Evolutionary conservation across 2,113 vertebrate species (phyloP), one percentile per base, ranked within the genome.

Genomic region (Gobius niger): DNA sequence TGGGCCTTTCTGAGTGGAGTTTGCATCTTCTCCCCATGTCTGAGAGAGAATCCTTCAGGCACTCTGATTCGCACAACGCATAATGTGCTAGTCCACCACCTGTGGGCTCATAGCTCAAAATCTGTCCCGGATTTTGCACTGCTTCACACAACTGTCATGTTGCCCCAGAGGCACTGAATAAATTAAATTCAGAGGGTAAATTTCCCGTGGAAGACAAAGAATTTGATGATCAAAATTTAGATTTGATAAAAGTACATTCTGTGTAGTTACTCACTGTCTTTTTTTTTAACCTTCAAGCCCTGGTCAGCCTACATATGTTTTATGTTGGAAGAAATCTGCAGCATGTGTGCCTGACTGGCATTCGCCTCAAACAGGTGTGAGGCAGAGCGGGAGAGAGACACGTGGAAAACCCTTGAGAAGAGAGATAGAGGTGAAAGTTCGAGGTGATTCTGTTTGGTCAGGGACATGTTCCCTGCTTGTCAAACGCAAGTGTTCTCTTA

Each of bases 301-400:
- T 77, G 72, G 78, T 74, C 63, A 76, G 84, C 83, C 15, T 62
- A 44, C 60, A 85, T 67, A 70, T 76, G 63, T 78, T 68, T 80
- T 70, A 67, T 76, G 81, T 64, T 24, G 62, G 68, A 79, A 73
- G 19, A 8, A 85, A 78, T 77, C 46, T 68, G 56, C 72, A 47
- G 61, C 18, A n/a, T 24, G 52, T 19, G 6, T 63, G 67, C 66
- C 65, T 51, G 63, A 7, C 61, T 74, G 63, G 77, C 81, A 68
- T 82, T 83, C 80, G 84, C 85, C 81, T 70, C 64, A 13, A 85
- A 91, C 90, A 91, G 89, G 83, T 91, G 91, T 80, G 72, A 78
- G 61, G 44, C 56, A 62, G 52, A 70, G 62, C 63, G 72, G 15
- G 50, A 59, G 52, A 79, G 50, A 87, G 83, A 90, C 82, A 80